A percentile compares a stretch with the other conserved stretches of the same genome.
phyloP scores from a whole-genome alignment of 2,797 vertebrate species.

The Lemur catta region DNA sequence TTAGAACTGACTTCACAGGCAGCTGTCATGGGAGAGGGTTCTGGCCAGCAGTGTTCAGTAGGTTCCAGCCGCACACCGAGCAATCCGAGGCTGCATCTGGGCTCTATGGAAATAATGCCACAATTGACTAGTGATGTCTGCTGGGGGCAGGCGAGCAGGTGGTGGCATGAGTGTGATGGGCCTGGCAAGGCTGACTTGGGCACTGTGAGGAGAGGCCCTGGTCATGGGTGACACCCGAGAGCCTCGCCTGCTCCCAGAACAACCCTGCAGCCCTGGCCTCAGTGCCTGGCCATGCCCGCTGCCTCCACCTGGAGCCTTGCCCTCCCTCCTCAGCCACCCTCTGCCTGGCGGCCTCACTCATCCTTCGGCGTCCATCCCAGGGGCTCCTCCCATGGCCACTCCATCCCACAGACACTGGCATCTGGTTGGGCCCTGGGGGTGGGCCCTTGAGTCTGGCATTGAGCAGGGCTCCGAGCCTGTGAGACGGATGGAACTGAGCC shows the following conservation, averaged over 20 bases:
- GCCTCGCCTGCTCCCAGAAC: background rate
- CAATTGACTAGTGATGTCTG: background rate
- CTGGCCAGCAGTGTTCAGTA: accelerated
- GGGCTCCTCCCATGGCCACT: background rate
- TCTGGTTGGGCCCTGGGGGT: too few relatives aligned
- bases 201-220: background rate
- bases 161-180: accelerated
- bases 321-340: background rate
- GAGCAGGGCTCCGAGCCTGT: background rate
- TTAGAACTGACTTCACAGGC: accelerated
- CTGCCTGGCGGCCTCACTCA: background rate
- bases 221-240: background rate
- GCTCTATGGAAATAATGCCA: background rate
- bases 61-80: background rate
- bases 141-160: accelerated
- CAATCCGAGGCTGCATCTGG: background rate
- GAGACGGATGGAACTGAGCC: background rate
- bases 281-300: accelerated
- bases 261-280: accelerated
- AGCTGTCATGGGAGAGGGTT: accelerated
- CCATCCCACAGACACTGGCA: accelerated
- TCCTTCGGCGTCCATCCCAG: background rate
- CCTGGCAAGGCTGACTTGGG: background rate
- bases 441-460: background rate
- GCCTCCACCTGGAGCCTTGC: background rate